Conservation (phyloP, 1,140 invertebrate genomes). For the Zaprionus ghesquierei region DNA sequence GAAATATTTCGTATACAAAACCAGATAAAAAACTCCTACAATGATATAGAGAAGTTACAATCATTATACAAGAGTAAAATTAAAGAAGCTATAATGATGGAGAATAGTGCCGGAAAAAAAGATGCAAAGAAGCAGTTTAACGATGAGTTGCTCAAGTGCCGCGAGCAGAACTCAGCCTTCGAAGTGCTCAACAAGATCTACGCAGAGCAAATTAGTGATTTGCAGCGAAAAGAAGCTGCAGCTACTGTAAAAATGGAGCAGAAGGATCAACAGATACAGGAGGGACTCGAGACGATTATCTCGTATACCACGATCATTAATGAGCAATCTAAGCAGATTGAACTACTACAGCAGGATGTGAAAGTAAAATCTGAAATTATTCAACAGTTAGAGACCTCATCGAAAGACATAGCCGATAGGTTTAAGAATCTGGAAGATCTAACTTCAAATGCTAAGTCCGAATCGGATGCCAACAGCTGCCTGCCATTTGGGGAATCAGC, state of each 20-base stretch:
- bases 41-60: constrained; percentile 24
- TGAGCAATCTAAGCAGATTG: constrained; percentile 28
- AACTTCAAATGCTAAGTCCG: neutral
- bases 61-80: constrained; percentile 28
- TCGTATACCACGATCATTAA: constrained; percentile 20
- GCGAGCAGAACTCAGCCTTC: constrained; percentile 17
- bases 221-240: neutral
- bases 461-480: constrained; percentile 12
- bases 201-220: constrained; percentile 15
- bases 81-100: constrained; percentile 13
- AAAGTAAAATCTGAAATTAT: constrained; percentile 21
- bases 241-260: neutral
- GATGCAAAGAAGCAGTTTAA: neutral
- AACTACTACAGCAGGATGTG: constrained; percentile 7
- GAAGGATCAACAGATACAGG: constrained; percentile 13
- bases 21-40: constrained; percentile 23
- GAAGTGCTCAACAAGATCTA: constrained; percentile 30
- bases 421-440: constrained; percentile 17
- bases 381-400: constrained; percentile 5
- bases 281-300: constrained; percentile 16
- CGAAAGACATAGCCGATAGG: constrained; percentile 2
- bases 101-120: neutral
- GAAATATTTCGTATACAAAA: constrained; percentile 34
- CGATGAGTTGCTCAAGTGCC: constrained; percentile 19
- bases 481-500: constrained; percentile 9